Conservation (phyloP, 2,797 vertebrate species). For the Leptoclinus maculatus region DNA sequence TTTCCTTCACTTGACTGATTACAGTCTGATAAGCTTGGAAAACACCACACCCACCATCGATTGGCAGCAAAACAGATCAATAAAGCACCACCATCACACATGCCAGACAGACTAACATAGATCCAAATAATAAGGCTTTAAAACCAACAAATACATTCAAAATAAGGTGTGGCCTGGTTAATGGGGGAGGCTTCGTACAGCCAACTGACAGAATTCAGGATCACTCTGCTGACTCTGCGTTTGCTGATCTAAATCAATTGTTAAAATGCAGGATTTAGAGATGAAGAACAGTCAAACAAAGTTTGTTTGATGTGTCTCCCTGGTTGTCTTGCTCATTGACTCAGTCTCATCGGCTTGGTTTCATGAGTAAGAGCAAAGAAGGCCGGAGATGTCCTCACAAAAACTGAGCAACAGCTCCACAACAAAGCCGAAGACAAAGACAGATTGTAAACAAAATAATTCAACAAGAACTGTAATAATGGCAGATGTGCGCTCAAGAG, state of each 20-base stretch:
- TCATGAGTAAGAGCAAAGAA: constrained; percentile 18
- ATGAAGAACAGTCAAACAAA: constrained; percentile 20
- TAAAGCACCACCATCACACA: constrained; percentile 73
- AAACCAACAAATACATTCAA: constrained; percentile 40
- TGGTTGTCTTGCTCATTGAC: constrained; percentile 1
- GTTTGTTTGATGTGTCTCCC: constrained; percentile 23
- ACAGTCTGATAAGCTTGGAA: constrained; percentile 85
- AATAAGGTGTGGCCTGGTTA: constrained; percentile 35
- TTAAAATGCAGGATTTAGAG: constrained; percentile 19
- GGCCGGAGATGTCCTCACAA: constrained; percentile 13
- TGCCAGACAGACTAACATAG: constrained; percentile 62
- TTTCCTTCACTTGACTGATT: constrained; percentile 87
- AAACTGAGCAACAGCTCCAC: constrained; percentile 9
- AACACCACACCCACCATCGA: constrained; percentile 87
- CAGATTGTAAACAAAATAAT: neutral
- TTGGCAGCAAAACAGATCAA: constrained; percentile 85
- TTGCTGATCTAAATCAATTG: constrained; percentile 16
- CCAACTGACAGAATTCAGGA: constrained; percentile 33
- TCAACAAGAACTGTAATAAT: too few species aligned
- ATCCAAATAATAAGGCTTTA: constrained; percentile 64
- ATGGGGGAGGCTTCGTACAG: constrained; percentile 22
- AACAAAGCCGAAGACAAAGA: constrained; percentile 21
- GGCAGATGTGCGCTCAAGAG: too few species aligned
- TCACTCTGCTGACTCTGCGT: constrained; percentile 6
- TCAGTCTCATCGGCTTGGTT: constrained; percentile 18